Evolutionary conservation across 92 coral and sea anemone genomes (phyloP), one percentile per base, ranked within the genome.

Genomic region (Micromussa lordhowensis): DNA sequence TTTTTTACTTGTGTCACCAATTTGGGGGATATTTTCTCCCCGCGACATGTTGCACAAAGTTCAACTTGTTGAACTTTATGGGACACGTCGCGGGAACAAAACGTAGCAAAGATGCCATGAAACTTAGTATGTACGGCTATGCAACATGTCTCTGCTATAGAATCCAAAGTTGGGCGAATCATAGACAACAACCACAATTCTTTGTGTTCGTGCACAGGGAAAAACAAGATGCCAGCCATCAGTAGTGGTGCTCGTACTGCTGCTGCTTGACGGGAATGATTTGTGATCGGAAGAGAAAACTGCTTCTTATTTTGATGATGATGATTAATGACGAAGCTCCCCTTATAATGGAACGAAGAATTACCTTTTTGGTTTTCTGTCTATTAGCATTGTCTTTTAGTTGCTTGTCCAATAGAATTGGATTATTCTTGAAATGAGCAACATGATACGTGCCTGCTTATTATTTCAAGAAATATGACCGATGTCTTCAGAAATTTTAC

Each of bases 261-360:
- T 80, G 57, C 83, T 79, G n/a, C 51, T 61, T 55, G 84, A 58
- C 66, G 12, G 66, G 66, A 58, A 58, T 58, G 66, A 58, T 58
- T 58, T 58, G 66, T n/a, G 66, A 58, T 58, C 12, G 66, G 22
- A 58, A 58, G 66, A 58, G 66, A 58, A 58, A 58, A 58, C 66
- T 58, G 66, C 66, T 58, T 58, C 14, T 58, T 58, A 58, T 58
- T 58, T 58, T 58, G 12, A 58, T 22, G 12, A n/a, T n/a, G n/a
- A n/a, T n/a, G n/a, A n/a, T n/a, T n/a, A n/a, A n/a, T n/a, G n/a
- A n/a, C n/a, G n/a, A n/a, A n/a, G n/a, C n/a, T n/a, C n/a, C n/a
- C n/a, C n/a, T n/a, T n/a, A n/a, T n/a, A n/a, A n/a, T n/a, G n/a
- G n/a, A n/a, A n/a, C n/a, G n/a, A n/a, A n/a, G n/a, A n/a, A n/a